Evolutionary conservation across 2,797 vertebrate species (phyloP), one percentile per base, ranked within the genome.

Genomic region (Alosa sapidissima): DNA sequence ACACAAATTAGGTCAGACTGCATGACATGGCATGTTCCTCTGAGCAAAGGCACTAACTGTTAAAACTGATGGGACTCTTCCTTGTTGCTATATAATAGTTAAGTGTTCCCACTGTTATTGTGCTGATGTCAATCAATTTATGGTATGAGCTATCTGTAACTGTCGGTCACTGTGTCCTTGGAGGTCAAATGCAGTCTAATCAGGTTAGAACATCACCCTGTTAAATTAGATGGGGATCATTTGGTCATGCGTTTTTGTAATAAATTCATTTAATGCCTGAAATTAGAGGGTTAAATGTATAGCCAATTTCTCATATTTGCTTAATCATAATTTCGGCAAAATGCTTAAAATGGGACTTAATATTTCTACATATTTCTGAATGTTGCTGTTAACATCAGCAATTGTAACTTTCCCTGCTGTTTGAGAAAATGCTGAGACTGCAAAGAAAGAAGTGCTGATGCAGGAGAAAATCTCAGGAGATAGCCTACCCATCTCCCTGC

Each of bases 361-460:
- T 41, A 41, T 41, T 41, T 41, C 41, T n/a, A 58, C n/a, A 21
- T 58, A 58, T n/a, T 58, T 58, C 55, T 0, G 19, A 24, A 62
- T 51, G 8, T 51, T 62, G 19, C 55, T 62, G 21, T 24, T 41
- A 72, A 16, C 16, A 19, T 0, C 36, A 41, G 4, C 19, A 55
- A 55, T 19, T 54, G 52, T 16, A 45, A 16, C 5, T 45, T 13
- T 78, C 41, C 41, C 36, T 72, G 28, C 4, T 55, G 19, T 1
- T 58, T 58, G 9, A 78, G 14, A 47, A 78, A 78, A 47, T 21
- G 72, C 72, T 78, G 72, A 78, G 72, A 41, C 14, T 47, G 72
- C 72, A 78, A 78, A 78, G 68, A 47, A 19, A 45, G 65, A 84
- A 86, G 28, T 87, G 86, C 89, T 88, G 89, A 88, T 85, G 33